Evolutionary conservation across 1,140 invertebrate species (phyloP).

Genomic region (Euglossa dilemma): DNA sequence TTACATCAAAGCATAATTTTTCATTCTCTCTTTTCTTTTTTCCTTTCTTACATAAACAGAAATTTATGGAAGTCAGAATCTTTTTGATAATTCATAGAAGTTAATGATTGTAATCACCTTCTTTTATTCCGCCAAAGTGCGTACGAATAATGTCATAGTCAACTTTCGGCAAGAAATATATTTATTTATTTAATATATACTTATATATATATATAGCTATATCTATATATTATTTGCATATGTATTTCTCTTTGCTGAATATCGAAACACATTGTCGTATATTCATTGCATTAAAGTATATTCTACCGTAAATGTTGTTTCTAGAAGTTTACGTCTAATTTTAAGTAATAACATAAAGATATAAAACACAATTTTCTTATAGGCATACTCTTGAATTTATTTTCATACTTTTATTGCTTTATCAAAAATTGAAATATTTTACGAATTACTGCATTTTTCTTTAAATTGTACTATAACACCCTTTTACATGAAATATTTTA

Average conservation of each 20-base stretch:
- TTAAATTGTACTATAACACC: too few species aligned
- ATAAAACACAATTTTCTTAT: too few species aligned
- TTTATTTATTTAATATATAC: constrained; percentile 50
- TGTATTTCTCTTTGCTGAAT: constrained; percentile 35
- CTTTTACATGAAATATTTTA: too few species aligned
- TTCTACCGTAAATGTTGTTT: constrained; percentile 38
- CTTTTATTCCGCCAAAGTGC: constrained; percentile 40
- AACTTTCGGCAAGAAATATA: constrained; percentile 30
- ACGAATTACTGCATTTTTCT: too few species aligned
- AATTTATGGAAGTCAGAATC: constrained; percentile 9
- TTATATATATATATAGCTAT: constrained; percentile 29
- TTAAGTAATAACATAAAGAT: neutral
- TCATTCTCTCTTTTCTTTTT: neutral
- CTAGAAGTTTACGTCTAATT: neutral
- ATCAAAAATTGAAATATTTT: too few species aligned
- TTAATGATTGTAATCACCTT: constrained; percentile 34
- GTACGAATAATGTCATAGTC: constrained; percentile 40
- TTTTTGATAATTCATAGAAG: neutral
- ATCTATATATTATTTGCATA: constrained; percentile 42
- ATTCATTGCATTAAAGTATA: constrained; percentile 41
- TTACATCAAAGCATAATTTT: neutral
- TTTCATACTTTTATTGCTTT: neutral
- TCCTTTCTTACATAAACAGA: neutral
- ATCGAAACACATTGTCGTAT: constrained; percentile 31
- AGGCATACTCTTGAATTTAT: neutral